These are phyloP conservation scores for Chinchilla lanigera DNA, from an alignment of 2,113 vertebrate genomes.

Conservation along the genomic window DNA sequence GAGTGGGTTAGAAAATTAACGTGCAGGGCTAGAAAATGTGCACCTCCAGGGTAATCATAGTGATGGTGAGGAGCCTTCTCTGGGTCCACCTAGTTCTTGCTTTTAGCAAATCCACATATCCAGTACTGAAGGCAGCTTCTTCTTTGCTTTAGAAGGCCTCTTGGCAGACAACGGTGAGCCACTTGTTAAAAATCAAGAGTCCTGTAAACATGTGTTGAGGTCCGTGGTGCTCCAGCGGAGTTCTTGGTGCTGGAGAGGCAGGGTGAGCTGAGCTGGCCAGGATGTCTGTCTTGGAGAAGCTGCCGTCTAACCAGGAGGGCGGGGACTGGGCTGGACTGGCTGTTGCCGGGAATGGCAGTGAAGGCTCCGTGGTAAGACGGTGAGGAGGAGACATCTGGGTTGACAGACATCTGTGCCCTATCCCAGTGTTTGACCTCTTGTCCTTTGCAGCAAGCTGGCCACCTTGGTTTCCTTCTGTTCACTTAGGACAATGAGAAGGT, in stretches of 20 bases:
- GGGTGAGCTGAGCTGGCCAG: background rate
- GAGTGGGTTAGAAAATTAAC: too few species aligned
- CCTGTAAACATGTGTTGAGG: background rate
- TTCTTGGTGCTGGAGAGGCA: background rate
- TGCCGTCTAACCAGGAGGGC: too few species aligned
- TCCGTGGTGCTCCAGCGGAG: background rate
- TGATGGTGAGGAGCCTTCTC: background rate
- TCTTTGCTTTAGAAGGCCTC: background rate
- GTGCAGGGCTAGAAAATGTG: background rate
- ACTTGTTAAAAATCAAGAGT: background rate
- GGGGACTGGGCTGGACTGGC: background rate
- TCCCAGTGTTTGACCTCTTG: background rate
- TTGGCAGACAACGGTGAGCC: background rate
- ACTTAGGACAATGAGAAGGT: background rate
- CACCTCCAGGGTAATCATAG: fast-evolving
- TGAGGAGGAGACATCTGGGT: fast-evolving
- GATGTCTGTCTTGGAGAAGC: background rate
- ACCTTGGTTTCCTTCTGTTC: background rate
- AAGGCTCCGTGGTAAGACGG: background rate
- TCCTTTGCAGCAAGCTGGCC: too few species aligned
- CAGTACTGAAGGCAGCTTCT: background rate
- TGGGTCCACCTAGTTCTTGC: background rate
- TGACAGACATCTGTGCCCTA: background rate
- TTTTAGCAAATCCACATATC: background rate
- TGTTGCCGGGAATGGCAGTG: too few species aligned